These are phyloP conservation scores for Amiota communis DNA, from an alignment of 2,888 invertebrate species.

Conservation along the genomic window DNA sequence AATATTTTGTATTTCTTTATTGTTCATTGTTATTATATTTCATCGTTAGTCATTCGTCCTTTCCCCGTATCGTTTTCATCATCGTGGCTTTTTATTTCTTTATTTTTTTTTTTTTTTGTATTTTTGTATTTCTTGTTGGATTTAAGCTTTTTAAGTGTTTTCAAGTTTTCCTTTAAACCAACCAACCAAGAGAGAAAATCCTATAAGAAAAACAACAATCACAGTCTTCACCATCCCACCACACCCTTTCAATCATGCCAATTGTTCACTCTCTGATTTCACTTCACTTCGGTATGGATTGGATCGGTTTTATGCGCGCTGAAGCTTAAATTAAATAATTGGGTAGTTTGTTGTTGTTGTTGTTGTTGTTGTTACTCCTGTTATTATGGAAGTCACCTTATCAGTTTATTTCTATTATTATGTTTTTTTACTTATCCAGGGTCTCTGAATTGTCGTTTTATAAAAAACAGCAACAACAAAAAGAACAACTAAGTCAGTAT, in stretches of 20 bases:
- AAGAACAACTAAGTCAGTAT: conserved; percentile 20
- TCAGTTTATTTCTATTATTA: not conserved
- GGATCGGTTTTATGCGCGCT: conserved; percentile 53
- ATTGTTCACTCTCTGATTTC: not conserved
- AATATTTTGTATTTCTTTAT: no score
- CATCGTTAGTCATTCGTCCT: conserved; percentile 30
- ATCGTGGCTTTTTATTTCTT: conserved; percentile 43
- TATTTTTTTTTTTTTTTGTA: conserved; percentile 42
- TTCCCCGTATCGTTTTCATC: conserved; percentile 37
- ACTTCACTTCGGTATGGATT: not conserved
- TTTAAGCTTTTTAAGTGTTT: conserved; percentile 32
- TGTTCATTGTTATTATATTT: not conserved
- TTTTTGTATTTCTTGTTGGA: conserved; percentile 7
- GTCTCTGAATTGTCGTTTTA: not conserved
- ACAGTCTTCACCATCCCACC: not conserved
- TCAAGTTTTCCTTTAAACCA: no score
- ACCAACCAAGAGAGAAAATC: no score
- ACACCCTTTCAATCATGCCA: not conserved
- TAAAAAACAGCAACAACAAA: not conserved
- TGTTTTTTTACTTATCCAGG: not conserved
- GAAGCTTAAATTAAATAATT: conserved; percentile 72
- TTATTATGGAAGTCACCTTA: not conserved
- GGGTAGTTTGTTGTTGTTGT: conserved; percentile 62
- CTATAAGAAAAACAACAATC: no score
- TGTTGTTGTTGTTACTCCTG: not conserved